Base-by-base conservation (phyloP, 2,888 invertebrate genomes). In the Cryptophagus acutangulus region DNA sequence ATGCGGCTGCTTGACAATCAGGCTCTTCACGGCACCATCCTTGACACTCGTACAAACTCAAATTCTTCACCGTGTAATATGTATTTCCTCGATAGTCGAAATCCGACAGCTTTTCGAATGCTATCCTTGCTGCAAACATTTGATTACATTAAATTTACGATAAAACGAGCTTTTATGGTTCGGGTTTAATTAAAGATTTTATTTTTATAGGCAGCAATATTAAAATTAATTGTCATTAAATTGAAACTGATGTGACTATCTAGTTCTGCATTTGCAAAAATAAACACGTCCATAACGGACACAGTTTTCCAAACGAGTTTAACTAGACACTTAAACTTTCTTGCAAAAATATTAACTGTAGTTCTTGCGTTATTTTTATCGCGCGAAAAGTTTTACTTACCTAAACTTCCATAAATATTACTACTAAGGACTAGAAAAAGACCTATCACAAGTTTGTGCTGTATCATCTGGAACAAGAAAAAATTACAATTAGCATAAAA, bases 1-100 rank as follows among this genome's bases (percentile, higher is more conserved):
- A 94, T 2, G 90, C 86, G 3, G 91, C 92, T 1, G 93, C 91
- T 62, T 87, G 89, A 62, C 93, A 93, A 62, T 91, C 90, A 0
- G 85, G 81, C 59, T 93, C 92, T 65, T 93, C 91, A 35, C 91
- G 77, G 67, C 93, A 94, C 92, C 92, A 93, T 18, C 91, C 91
- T 66, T 93, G 91, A 68, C 93, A 94, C 70, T 93, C 92, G 73
- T 90, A 91, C 33, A 94, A 74, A 10, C 91, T 89, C 29, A 93
- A 76, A 70, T 94, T 94, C 65, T 90, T 83, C 38, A 91, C 90
- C 38, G 87, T 91, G 73, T 91, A 92, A 69, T 93, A 93, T 26
- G 90, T 89, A 41, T 84, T 89, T 37, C 93, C 93, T 39, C 87
- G 75, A 69, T 90, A 94, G 70, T 93, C 93, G 59, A 82, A 82